Percentiles rank a stretch among this genome's conserved stretches.
phyloP scores from a whole-genome alignment of 2,797 vertebrate species.

The Cossypha niveicapilla region DNA sequence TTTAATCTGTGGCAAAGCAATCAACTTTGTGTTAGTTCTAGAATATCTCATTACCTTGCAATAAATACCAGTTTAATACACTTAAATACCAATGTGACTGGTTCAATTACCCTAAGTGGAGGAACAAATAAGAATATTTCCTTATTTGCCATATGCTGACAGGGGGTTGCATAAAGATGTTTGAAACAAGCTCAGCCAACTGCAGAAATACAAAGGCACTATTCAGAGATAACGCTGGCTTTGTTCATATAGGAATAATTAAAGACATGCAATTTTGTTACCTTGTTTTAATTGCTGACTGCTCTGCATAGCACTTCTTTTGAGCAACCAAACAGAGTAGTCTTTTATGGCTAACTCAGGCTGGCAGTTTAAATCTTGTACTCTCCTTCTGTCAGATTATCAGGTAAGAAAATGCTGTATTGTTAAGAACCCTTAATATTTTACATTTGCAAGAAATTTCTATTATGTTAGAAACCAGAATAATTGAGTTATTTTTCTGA shows the following conservation, averaged over 20 bases:
- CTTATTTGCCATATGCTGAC: slow-evolving; percentile 52
- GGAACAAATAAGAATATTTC: slow-evolving; percentile 59
- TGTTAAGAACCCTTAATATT: not conserved
- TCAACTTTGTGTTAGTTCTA: slow-evolving; percentile 28
- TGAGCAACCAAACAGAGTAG: not conserved
- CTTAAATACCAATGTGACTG: slow-evolving; percentile 34
- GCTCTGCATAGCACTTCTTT: slow-evolving; percentile 25
- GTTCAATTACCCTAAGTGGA: slow-evolving; percentile 2
- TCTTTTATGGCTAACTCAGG: slow-evolving; percentile 32
- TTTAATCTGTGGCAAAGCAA: slow-evolving; percentile 48
- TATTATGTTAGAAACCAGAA: not conserved
- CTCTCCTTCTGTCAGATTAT: not conserved
- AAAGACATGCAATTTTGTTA: slow-evolving; percentile 58
- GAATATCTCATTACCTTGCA: slow-evolving; percentile 44
- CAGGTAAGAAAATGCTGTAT: slow-evolving; percentile 12
- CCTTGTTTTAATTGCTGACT: slow-evolving; percentile 56
- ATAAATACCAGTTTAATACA: slow-evolving; percentile 37
- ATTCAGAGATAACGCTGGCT: slow-evolving; percentile 31
- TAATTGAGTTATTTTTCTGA: not conserved
- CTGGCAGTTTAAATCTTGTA: not conserved
- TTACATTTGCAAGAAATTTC: not conserved
- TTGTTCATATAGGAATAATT: slow-evolving; percentile 64
- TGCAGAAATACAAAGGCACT: slow-evolving; percentile 59
- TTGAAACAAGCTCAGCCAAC: slow-evolving; percentile 62
- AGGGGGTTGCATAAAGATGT: slow-evolving; percentile 38